Evolutionary conservation across 2,113 vertebrate species (phyloP), one percentile per base, ranked within the genome.

Genomic region (Emydura subglobosa): DNA sequence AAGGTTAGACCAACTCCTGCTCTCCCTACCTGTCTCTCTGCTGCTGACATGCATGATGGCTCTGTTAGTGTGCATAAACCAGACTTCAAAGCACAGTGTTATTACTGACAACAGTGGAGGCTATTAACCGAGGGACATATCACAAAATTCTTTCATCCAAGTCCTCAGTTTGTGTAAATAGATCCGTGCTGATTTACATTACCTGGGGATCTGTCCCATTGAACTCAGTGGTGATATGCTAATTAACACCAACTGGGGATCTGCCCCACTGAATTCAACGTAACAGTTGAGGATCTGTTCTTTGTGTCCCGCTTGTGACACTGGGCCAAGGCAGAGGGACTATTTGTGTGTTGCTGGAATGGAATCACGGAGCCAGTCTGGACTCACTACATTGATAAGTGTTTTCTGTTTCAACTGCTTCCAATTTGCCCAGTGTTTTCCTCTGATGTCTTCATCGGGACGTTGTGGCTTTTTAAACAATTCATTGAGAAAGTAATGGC

Each of bases 1-100:
- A 88, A 99, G 99, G 99, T 99, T 93, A 98, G 98, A 82, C 83
- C 61, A 39, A n/a, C 3, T 27, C 57, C 68, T 53, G 39, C 84
- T 92, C 91, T 89, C 88, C 88, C 31, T 68, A 9, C 92, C 86
- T 96, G 90, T 72, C 84, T 94, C 2, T 22, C 51, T 94, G 96
- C 95, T 86, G 86, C 97, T 89, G 93, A 78, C 92, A 42, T 90
- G 95, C 89, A 82, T 72, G 84, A 78, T 76, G 82, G 94, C 82
- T 87, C 94, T 92, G 93, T 96, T 79, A 89, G 95, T 86, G 91
- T 92, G 94, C 94, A 94, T 51, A 94, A 94, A 93, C 92, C 72
- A 91, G 65, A 93, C 93, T 96, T 97, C 94, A 94, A 94, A 96
- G 93, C 91, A 93, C 22, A 5, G 57, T 85, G 90, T 91, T 95